These are phyloP conservation scores for Microctonus brassicae DNA, from an alignment of 2,888 invertebrate species.

Conservation along the genomic window DNA sequence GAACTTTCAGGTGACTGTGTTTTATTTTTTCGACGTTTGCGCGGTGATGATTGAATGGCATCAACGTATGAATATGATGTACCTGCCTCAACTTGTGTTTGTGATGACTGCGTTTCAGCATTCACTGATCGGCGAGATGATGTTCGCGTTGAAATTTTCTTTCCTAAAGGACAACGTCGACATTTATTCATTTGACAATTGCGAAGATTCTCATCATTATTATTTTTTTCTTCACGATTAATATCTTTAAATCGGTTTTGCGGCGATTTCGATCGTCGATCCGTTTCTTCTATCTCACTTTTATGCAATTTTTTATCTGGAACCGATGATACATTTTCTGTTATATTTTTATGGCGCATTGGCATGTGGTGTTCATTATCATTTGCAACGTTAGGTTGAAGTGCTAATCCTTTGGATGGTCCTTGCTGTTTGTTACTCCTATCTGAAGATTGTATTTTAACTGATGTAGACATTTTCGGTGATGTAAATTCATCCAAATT, in stretches of 20 bases:
- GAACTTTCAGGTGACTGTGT: not conserved
- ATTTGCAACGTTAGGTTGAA: not conserved
- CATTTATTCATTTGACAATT: not conserved
- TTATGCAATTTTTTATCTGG: not conserved
- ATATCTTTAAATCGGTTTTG: not conserved
- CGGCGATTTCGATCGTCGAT: not conserved
- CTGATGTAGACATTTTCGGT: conserved; percentile 7
- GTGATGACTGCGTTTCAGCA: conserved; percentile 11
- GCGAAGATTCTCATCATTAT: not conserved
- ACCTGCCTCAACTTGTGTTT: conserved; percentile 5
- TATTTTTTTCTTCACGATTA: not conserved
- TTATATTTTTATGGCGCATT: not conserved
- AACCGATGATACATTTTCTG: not conserved
- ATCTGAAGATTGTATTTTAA: not conserved
- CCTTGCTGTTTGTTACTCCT: not conserved
- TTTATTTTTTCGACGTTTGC: not conserved
- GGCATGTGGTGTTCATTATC: not conserved
- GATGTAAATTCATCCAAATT: not conserved
- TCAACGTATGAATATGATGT: conserved; percentile 16
- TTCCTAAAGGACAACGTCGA: not conserved
- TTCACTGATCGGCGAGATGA: not conserved
- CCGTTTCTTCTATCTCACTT: not conserved
- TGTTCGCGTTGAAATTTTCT: not conserved
- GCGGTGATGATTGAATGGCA: not conserved
- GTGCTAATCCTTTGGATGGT: not conserved